A percentile compares a stretch with the other conserved stretches of the same genome.
Evolutionary conservation across 2,888 invertebrate species (phyloP).

Genomic region (Bibio marci): DNA sequence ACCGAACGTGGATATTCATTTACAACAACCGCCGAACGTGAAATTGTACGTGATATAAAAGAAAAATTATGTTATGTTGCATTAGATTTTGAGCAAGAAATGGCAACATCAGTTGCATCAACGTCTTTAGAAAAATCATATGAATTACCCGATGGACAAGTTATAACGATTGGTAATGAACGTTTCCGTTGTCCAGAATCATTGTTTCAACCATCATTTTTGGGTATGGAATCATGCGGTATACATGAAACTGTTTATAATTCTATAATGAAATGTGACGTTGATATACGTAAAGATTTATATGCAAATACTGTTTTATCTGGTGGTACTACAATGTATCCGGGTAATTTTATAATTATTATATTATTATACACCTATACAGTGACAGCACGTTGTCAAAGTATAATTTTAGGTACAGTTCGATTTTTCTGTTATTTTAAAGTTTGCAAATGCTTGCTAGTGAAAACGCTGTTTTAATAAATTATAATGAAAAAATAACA

Average conservation of each 20-base stretch:
- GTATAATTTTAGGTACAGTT: no score
- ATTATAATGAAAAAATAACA: no score
- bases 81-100: constrained; percentile 87
- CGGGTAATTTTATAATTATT: constrained; percentile 45
- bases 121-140: constrained; percentile 89
- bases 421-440: no score
- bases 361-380: no score
- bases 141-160: constrained; percentile 84
- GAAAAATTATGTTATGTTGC: constrained; percentile 90
- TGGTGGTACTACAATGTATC: constrained; percentile 93
- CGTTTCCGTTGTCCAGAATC: constrained; percentile 90
- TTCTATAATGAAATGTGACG: constrained; percentile 91
- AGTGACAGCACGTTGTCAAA: no score
- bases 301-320: constrained; percentile 84
- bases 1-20: constrained; percentile 81
- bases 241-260: constrained; percentile 86
- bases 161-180: constrained; percentile 84
- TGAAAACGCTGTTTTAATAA: no score
- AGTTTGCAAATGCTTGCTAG: no score
- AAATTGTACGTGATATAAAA: constrained; percentile 91
- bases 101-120: constrained; percentile 83
- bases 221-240: constrained; percentile 36
- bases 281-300: constrained; percentile 81
- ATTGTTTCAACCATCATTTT: constrained; percentile 84
- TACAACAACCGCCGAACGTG: constrained; percentile 83